These are phyloP conservation scores for Odontocolon sp. DNA, from an alignment of 2,888 invertebrate species.

Conservation along the genomic window DNA sequence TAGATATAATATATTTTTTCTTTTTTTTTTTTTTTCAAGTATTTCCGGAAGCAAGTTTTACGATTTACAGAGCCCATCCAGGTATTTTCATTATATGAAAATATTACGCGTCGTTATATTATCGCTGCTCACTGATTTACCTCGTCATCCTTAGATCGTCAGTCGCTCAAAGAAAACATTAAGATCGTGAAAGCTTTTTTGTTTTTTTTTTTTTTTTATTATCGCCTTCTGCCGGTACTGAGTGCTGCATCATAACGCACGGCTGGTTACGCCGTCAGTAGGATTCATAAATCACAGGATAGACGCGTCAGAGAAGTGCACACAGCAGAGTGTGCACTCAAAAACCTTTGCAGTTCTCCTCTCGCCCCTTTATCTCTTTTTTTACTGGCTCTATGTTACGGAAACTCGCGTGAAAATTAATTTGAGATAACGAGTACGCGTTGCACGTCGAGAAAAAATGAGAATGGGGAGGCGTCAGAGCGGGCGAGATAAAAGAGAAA, in stretches of 20 bases:
- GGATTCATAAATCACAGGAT: neutral
- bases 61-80: no score
- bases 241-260: neutral
- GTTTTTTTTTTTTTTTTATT: no score
- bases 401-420: constrained; percentile 36
- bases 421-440: constrained; percentile 34
- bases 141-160: no score
- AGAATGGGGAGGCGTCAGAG: neutral
- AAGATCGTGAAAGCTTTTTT: no score
- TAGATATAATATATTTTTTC: no score
- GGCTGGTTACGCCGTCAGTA: neutral
- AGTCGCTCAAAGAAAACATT: no score
- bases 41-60: no score
- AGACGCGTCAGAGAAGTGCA: neutral
- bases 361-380: no score
- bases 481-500: constrained; percentile 30
- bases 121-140: no score
- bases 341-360: neutral
- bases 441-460: neutral
- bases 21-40: no score
- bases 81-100: no score
- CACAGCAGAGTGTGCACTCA: neutral
- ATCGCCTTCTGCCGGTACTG: neutral
- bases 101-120: no score
- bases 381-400: neutral